Evolutionary conservation across 2,888 invertebrate species (phyloP), one percentile per base, ranked within the genome.

Genomic region (Pristionchus arcanus): DNA sequence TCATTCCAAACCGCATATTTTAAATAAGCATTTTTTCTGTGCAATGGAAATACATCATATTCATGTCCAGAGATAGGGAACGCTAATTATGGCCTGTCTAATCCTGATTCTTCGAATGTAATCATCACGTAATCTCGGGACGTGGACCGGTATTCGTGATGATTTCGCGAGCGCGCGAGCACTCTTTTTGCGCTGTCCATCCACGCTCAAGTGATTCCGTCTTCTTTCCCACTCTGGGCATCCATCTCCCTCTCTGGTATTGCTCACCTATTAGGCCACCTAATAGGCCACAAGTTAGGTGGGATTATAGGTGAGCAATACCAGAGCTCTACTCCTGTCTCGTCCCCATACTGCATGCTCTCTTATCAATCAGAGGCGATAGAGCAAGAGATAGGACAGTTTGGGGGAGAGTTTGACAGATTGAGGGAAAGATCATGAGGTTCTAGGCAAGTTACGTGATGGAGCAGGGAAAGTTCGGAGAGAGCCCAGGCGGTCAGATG

Each of bases 201-300:
- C 66, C 66, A 28, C 66, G n/a, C 66, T 66, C 66, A 66, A 66
- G 66, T 66, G 66, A 66, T 66, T 66, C 66, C 66, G 7, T 66
- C 28, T 66, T n/a, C n/a, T n/a, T n/a, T 49, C 13, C 42, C 42
- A 49, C 42, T 49, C 42, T 49, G 68, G 31, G 31, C 66, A 31
- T 68, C 28, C 31, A 9, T 28, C 31, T n/a, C n/a, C n/a, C n/a
- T n/a, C n/a, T n/a, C n/a, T n/a, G n/a, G n/a, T n/a, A n/a, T n/a
- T n/a, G n/a, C n/a, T n/a, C n/a, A n/a, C n/a, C n/a, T n/a, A n/a
- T n/a, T n/a, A n/a, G n/a, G n/a, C n/a, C n/a, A n/a, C n/a, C n/a
- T n/a, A n/a, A n/a, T n/a, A n/a, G n/a, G n/a, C n/a, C n/a, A n/a
- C n/a, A n/a, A n/a, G n/a, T n/a, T n/a, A n/a, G n/a, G n/a, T n/a